Evolutionary conservation across 2,888 invertebrate genomes (phyloP).

Genomic region (Scaptomyza parva): DNA sequence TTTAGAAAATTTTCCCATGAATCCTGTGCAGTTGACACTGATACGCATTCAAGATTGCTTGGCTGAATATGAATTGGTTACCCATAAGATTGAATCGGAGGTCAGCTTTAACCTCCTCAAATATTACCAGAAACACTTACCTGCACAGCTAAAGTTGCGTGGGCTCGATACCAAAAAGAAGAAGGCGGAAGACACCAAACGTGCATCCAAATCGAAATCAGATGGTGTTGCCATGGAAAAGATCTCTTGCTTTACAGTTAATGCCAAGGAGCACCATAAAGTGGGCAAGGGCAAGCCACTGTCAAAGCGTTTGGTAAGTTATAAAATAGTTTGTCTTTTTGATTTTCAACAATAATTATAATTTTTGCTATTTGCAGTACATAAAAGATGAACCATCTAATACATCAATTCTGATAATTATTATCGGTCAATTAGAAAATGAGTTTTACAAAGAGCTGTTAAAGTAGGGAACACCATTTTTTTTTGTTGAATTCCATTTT

Average conservation of each 20-base stretch:
- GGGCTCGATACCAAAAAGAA: slow-evolving; percentile 3
- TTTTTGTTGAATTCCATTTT: not conserved
- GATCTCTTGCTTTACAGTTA: slow-evolving; percentile 44
- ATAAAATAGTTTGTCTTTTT: not conserved
- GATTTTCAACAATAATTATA: not conserved
- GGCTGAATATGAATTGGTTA: slow-evolving; percentile 35
- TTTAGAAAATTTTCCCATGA: slow-evolving; percentile 15
- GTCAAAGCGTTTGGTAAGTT: slow-evolving; percentile 64
- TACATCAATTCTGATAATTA: slow-evolving; percentile 64
- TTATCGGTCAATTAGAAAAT: slow-evolving; percentile 65
- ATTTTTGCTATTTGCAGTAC: slow-evolving; percentile 34
- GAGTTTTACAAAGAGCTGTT: slow-evolving; percentile 60
- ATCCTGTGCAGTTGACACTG: slow-evolving; percentile 36
- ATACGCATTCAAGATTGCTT: slow-evolving; percentile 43
- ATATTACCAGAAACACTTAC: slow-evolving; percentile 52
- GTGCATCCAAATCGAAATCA: slow-evolving; percentile 23
- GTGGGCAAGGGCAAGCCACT: slow-evolving; percentile 54
- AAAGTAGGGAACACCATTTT: slow-evolving; percentile 41
- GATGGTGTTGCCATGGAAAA: slow-evolving; percentile 30
- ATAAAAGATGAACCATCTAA: slow-evolving; percentile 71
- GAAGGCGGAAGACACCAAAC: slow-evolving; percentile 10
- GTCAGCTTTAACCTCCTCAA: slow-evolving; percentile 50
- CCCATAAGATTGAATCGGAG: slow-evolving; percentile 46
- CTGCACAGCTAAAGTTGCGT: slow-evolving; percentile 50
- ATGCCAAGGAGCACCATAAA: slow-evolving; percentile 60